Evolutionary conservation across 2,113 vertebrate genomes (phyloP).

Genomic region (Vombatus ursinus): DNA sequence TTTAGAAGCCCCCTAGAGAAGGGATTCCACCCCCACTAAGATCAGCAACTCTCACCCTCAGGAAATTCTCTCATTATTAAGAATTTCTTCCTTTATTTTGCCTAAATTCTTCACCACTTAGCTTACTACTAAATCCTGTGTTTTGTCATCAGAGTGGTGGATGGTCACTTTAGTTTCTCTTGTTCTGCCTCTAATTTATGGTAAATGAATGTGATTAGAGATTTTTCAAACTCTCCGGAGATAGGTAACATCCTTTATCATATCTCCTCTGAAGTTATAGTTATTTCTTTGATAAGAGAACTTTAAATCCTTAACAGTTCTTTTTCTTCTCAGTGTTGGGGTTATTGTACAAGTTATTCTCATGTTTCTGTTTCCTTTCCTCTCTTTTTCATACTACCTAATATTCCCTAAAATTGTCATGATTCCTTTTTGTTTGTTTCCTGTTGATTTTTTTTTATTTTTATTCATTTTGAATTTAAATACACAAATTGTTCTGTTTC

Average conservation of each 20-base stretch:
- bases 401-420: not conserved
- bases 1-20: not conserved
- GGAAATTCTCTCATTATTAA: slow-evolving; percentile 8
- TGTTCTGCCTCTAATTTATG: not conserved
- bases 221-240: not conserved
- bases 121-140: not conserved
- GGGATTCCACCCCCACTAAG: not conserved
- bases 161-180: not conserved
- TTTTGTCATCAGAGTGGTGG: not conserved
- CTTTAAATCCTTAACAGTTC: not conserved
- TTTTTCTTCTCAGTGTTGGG: not conserved
- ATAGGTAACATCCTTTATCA: not conserved
- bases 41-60: not conserved
- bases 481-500: not conserved
- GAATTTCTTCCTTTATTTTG: not conserved
- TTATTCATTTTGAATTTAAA: not conserved
- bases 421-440: not conserved
- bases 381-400: not conserved
- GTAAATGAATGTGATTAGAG: not conserved
- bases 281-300: not conserved
- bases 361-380: not conserved
- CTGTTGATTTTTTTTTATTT: not conserved
- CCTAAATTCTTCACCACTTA: not conserved
- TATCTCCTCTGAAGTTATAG: not conserved
- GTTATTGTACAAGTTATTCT: not conserved